A percentile compares a stretch with the other conserved stretches of the same genome.
These are phyloP conservation scores for Drosophila asahinai DNA, from an alignment of 1,140 invertebrate species.

Conservation along the genomic window DNA sequence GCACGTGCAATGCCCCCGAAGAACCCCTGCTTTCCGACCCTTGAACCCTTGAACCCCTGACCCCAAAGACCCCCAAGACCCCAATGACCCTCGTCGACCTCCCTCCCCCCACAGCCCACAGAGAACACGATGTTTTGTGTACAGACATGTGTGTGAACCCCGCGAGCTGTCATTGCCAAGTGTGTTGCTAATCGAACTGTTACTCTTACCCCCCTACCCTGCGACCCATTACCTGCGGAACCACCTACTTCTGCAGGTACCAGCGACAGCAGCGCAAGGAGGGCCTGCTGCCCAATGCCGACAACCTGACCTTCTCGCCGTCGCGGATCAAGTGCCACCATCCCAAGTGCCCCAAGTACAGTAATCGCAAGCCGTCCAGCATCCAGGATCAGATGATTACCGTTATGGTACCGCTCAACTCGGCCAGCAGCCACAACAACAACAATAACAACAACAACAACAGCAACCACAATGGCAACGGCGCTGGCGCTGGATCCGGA, in stretches of 20 bases:
- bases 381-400: slow-evolving; percentile 85
- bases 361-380: slow-evolving; percentile 79
- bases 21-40: not conserved
- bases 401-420: slow-evolving; percentile 84
- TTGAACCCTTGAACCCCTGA: not conserved
- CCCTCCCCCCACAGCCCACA: slow-evolving; percentile 6
- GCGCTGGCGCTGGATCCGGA: not conserved
- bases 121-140: slow-evolving; percentile 57
- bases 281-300: slow-evolving; percentile 81
- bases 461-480: slow-evolving; percentile 32
- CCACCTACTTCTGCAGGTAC: slow-evolving; percentile 55
- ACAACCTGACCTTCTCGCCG: slow-evolving; percentile 84
- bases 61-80: slow-evolving; percentile 5
- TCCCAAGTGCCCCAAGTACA: slow-evolving; percentile 84
- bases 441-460: slow-evolving; percentile 44
- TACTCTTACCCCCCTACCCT: not conserved
- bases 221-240: not conserved
- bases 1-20: slow-evolving; percentile 31
- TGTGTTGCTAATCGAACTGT: slow-evolving; percentile 58
- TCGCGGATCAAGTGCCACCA: slow-evolving; percentile 85
- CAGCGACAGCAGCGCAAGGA: slow-evolving; percentile 83
- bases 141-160: slow-evolving; percentile 50
- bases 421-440: slow-evolving; percentile 72
- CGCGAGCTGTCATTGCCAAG: slow-evolving; percentile 20
- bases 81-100: not conserved